A percentile compares a stretch with the other conserved stretches of the same genome.
phyloP scores from a whole-genome alignment of 2,797 vertebrate genomes.

The Monodelphis domestica region DNA sequence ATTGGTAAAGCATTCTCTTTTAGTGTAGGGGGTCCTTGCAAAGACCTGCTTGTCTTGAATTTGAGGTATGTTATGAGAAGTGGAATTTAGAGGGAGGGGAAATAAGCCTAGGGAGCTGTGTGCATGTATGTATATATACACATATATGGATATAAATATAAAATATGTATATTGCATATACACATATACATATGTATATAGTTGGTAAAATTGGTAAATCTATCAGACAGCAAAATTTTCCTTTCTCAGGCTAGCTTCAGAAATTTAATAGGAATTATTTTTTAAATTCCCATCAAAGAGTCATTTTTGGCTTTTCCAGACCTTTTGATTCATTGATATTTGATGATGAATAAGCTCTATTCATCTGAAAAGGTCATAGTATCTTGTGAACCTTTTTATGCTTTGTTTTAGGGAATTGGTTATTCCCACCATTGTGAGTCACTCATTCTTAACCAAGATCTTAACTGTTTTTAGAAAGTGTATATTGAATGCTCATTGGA shows the following conservation, averaged over 20 bases:
- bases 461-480: background rate
- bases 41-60: background rate
- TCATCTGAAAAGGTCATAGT: background rate
- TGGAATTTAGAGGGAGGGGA: background rate
- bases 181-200: no score
- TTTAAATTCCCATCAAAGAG: background rate
- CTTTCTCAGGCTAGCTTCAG: background rate
- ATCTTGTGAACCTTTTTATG: background rate
- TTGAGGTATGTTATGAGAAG: background rate
- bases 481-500: background rate
- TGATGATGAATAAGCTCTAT: background rate
- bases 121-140: no score
- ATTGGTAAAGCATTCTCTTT: background rate
- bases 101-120: background rate
- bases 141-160: no score
- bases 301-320: background rate
- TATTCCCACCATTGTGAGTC: background rate
- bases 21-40: slow-evolving; percentile 1
- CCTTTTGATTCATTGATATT: background rate
- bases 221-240: background rate
- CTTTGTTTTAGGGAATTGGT: background rate
- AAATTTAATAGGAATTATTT: background rate
- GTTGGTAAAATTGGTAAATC: no score
- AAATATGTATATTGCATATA: no score
- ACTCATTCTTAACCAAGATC: background rate